Conservation (phyloP, 2,888 invertebrate species). For the Piscicola geometra region DNA sequence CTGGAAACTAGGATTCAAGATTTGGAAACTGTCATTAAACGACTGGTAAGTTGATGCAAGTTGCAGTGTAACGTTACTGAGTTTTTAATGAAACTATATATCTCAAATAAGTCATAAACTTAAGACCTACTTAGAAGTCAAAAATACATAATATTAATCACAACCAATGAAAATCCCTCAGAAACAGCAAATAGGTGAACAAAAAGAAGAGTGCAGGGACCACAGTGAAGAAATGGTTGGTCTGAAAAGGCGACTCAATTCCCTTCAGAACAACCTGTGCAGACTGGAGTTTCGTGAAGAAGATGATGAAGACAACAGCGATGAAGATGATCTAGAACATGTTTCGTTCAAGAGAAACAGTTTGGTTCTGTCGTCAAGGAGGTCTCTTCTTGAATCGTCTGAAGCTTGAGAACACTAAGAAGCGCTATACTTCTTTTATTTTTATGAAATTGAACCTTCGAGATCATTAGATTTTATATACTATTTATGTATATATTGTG, state of each 20-base stretch:
- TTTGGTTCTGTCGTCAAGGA: slow-evolving; percentile 29
- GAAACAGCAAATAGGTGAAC: background rate
- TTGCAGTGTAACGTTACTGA: too few relatives aligned
- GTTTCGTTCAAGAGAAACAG: background rate
- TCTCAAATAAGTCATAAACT: too few relatives aligned
- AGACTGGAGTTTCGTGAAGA: background rate
- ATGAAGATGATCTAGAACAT: too few relatives aligned
- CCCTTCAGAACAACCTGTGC: background rate
- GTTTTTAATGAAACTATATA: too few relatives aligned
- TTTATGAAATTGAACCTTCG: too few relatives aligned
- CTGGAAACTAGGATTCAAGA: slow-evolving; percentile 27
- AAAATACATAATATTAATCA: too few relatives aligned
- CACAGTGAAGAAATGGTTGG: slow-evolving; percentile 3
- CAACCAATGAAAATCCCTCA: background rate
- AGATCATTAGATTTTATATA: too few relatives aligned
- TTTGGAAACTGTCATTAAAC: slow-evolving; percentile 9
- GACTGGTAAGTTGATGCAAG: slow-evolving; percentile 6
- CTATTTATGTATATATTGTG: too few relatives aligned
- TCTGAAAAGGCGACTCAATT: slow-evolving; percentile 7
- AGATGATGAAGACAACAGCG: slow-evolving; percentile 14
- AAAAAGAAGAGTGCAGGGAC: slow-evolving; percentile 17
- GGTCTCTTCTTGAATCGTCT: slow-evolving; percentile 28
- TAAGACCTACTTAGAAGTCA: too few relatives aligned
- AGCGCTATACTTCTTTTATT: too few relatives aligned
- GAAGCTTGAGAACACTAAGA: too few relatives aligned